Base-by-base conservation (phyloP, 2,888 invertebrate genomes). In the Acanthosoma haemorrhoidale region DNA sequence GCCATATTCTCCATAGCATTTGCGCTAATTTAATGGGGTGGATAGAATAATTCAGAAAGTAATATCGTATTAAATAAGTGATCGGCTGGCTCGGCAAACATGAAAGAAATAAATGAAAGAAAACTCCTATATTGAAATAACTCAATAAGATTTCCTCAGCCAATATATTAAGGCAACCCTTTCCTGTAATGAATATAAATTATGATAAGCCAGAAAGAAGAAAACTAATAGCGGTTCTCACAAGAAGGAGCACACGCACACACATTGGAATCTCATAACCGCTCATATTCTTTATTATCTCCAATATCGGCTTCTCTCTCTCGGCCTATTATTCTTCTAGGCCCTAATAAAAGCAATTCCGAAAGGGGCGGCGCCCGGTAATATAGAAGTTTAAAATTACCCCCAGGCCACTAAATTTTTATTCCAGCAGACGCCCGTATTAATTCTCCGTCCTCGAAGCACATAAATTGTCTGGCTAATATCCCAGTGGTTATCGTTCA, bases 311-410 rank as follows among this genome's bases (percentile, higher is more conserved):
- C n/a, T n/a, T n/a, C n/a, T n/a, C n/a, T n/a, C 25, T 5, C 25
- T 3, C n/a, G 1, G 4, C 13, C 51, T 51, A 51, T 51, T 51
- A 51, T 51, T 51, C 51, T 51, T 51, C 51, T n/a, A 1, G 25
- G 6, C n/a, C 2, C 25, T 51, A 51, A 51, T 51, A 51, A 51
- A 51, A 51, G 51, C 51, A 51, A 51, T 51, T 51, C 29, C 25
- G n/a, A 51, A 51, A 51, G 51, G 51, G 29, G 21, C 25, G 29
- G 51, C n/a, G n/a, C n/a, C 25, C 13, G 51, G 13, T 51, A n/a
- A 51, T 51, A 51, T 51, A 51, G 51, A 51, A 51, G 25, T 51
- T 51, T 51, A 25, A 51, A 51, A 51, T 51, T 51, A 25, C 51
- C 18, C 51, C n/a, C n/a, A n/a, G 51, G 51, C 25, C n/a, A 13